phyloP scores from a whole-genome alignment of 1,140 invertebrate genomes.

The Ctenoplectra terminalis region DNA sequence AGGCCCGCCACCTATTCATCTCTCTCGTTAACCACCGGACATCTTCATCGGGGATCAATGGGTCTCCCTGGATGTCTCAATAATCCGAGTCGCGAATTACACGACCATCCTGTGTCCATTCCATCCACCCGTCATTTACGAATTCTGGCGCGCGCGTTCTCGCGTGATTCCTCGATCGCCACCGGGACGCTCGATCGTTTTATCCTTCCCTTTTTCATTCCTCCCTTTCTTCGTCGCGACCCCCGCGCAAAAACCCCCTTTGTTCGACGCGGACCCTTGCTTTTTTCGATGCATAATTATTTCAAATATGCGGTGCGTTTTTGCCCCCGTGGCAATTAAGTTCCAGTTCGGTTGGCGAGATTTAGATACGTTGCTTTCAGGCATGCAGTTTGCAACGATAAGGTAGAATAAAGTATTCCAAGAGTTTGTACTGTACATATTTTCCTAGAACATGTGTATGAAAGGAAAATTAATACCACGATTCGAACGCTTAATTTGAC shows the following conservation, averaged over 20 bases:
- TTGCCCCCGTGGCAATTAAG: conserved; percentile 8
- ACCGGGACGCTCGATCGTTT: not conserved
- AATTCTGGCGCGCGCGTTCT: not conserved
- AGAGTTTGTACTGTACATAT: too few relatives aligned
- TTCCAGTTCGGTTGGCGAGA: not conserved
- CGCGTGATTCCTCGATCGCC: conserved; percentile 28
- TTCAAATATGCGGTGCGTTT: conserved; percentile 1
- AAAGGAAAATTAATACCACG: not conserved
- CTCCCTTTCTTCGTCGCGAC: not conserved
- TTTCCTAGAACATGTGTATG: too few relatives aligned
- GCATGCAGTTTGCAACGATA: not conserved
- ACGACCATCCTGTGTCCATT: conserved; percentile 10
- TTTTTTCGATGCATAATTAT: conserved; percentile 15
- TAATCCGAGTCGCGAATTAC: conserved; percentile 62
- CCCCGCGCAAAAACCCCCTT: not conserved
- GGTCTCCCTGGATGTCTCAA: conserved; percentile 56
- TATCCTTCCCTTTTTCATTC: not conserved
- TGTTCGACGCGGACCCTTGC: not conserved
- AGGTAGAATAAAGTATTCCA: not conserved
- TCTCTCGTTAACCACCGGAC: conserved; percentile 66
- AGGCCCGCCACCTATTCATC: conserved; percentile 59
- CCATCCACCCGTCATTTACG: not conserved
- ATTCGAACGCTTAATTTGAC: not conserved
- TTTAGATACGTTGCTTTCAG: not conserved
- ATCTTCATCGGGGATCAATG: conserved; percentile 66